A percentile compares a stretch with the other conserved stretches of the same genome.
These are phyloP conservation scores for Disparrhopalites patrizii DNA, from an alignment of 2,888 invertebrate species.

Conservation along the genomic window DNA sequence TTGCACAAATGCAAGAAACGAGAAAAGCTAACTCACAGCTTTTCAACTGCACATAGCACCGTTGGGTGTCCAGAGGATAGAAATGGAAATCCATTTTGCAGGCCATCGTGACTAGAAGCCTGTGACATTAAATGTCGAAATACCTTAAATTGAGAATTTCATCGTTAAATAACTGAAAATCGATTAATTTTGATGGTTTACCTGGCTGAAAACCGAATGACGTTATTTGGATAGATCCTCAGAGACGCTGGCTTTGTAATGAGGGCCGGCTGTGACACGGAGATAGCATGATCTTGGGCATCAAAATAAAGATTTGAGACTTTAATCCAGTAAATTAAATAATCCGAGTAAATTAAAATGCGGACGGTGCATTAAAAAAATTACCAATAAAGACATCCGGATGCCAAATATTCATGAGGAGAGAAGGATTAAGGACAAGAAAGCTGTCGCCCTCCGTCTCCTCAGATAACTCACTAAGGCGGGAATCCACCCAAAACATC, in stretches of 20 bases:
- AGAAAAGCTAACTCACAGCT: background rate
- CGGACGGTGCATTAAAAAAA: background rate
- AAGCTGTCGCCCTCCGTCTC: background rate
- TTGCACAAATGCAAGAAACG: too few species aligned
- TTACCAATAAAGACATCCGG: slow-evolving; percentile 3
- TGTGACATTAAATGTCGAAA: background rate
- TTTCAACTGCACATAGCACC: background rate
- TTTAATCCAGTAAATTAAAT: background rate
- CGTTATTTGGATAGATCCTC: slow-evolving; percentile 1
- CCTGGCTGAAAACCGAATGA: slow-evolving; percentile 4
- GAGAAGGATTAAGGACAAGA: background rate
- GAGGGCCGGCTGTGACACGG: background rate
- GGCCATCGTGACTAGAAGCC: background rate
- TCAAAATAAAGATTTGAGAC: background rate
- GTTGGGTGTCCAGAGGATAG: slow-evolving; percentile 5
- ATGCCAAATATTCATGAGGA: background rate
- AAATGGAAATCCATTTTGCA: slow-evolving; percentile 1
- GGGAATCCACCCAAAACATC: background rate
- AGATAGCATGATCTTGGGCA: background rate
- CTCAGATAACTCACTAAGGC: background rate
- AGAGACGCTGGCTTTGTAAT: background rate
- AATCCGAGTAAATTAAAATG: background rate
- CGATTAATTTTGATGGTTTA: background rate
- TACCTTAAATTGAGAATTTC: background rate
- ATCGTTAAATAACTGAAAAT: background rate